Base-by-base conservation (phyloP, 2,797 vertebrate genomes). In the Pteronotus mesoamericanus region DNA sequence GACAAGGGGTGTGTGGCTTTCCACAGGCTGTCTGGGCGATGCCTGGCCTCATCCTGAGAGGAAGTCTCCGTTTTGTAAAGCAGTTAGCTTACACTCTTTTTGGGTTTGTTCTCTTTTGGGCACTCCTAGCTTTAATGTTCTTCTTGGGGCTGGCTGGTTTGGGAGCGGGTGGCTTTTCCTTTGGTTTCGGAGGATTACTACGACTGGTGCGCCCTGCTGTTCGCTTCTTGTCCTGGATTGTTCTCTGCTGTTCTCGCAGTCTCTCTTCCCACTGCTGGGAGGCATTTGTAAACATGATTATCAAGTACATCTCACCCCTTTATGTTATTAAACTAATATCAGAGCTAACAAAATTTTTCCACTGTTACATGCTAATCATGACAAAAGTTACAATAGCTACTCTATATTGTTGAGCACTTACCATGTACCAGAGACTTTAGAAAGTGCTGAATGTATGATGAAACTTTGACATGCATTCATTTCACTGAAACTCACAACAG, bases 251-350 rank as follows among this genome's bases (percentile, higher is more conserved):
- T 64, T 99, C 98, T 86, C 96, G 98, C 34, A 99, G 98, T 77
- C 98, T 98, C 96, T 99, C 98, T 90, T 99, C 99, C 99, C 99
- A 99, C 90, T 98, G 98, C 99, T 99, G 96, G 84, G 78, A 98
- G 97, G 93, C 32, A 97, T 71, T 69, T 77, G 64, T 71, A 93
- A 44, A 94, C 16, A 39, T 72, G 42, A 86, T 61, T 16, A 3
- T 95, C 61, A 94, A 57, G 44, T 44, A 34, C 24, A 21, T 16
- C 21, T 57, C 59, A 89, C 14, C 1, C 24, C 34, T 94, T 91
- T 48, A 61, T 29, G 39, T 34, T 86, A 15, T n/a, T n/a, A 44
- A 71, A 16, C 29, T n/a, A 2, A 15, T 9, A 66, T 6, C 42
- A 82, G 53, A 61, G 59, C 29, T 4, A 44, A 61, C 16, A 14